A percentile compares a stretch with the other conserved stretches of the same genome.
phyloP scores from a whole-genome alignment of 2,888 invertebrate genomes.

The Napeogenes sylphis region DNA sequence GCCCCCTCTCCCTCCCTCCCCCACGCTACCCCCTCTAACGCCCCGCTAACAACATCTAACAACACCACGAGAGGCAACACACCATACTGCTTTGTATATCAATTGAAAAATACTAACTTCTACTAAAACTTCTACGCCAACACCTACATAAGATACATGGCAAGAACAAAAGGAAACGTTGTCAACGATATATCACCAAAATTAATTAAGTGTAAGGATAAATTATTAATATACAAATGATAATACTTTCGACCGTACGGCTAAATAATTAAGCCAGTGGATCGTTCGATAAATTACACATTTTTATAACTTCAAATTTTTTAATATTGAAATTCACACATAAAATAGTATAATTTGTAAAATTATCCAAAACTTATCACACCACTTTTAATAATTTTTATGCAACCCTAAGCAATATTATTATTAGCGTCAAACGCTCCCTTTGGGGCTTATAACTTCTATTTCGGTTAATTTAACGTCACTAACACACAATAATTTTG shows the following conservation, averaged over 20 bases:
- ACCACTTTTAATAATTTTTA: slow-evolving; percentile 74
- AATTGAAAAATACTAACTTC: slow-evolving; percentile 72
- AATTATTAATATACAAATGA: slow-evolving; percentile 49
- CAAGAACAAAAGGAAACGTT: slow-evolving; percentile 73
- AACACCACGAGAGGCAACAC: slow-evolving; percentile 70
- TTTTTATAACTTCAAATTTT: slow-evolving; percentile 63
- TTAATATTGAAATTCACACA: slow-evolving; percentile 73
- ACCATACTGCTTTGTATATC: slow-evolving; percentile 72
- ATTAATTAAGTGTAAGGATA: slow-evolving; percentile 43
- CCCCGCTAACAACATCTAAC: slow-evolving; percentile 66
- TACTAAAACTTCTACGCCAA: slow-evolving; percentile 71
- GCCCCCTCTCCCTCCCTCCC: slow-evolving; percentile 46
- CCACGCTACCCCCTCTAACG: slow-evolving; percentile 47
- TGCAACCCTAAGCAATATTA: slow-evolving; percentile 75
- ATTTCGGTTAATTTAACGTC: slow-evolving; percentile 74
- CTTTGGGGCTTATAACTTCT: slow-evolving; percentile 73
- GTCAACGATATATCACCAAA: slow-evolving; percentile 61
- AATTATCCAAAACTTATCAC: slow-evolving; percentile 79
- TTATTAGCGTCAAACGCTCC: slow-evolving; percentile 77
- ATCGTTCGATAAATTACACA: slow-evolving; percentile 50
- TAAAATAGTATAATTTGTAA: slow-evolving; percentile 78
- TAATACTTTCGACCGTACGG: slow-evolving; percentile 55
- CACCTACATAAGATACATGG: slow-evolving; percentile 73
- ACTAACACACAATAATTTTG: slow-evolving; percentile 77
- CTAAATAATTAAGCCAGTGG: slow-evolving; percentile 41